A percentile compares a stretch with the other conserved stretches of the same genome.
Conservation (phyloP, 2,113 vertebrate genomes). For the Periophthalmus modestus region DNA sequence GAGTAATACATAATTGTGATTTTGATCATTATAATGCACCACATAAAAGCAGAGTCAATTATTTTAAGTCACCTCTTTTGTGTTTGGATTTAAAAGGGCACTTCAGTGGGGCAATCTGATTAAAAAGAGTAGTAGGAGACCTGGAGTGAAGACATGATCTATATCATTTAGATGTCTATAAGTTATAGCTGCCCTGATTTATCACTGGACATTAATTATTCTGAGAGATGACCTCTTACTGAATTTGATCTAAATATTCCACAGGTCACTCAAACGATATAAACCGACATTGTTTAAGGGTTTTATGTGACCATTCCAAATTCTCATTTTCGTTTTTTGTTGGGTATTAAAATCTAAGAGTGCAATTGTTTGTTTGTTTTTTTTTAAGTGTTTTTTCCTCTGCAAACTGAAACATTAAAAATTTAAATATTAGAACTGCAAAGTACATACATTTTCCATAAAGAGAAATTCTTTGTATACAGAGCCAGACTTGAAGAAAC, state of each 20-base stretch:
- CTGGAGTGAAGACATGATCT: constrained; percentile 68
- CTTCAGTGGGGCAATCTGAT: constrained; percentile 67
- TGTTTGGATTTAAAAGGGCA: constrained; percentile 74
- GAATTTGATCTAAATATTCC: constrained; percentile 69
- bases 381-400: neutral
- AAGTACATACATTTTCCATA: too few relatives aligned
- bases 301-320: neutral
- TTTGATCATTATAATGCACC: constrained; percentile 74
- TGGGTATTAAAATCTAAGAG: neutral
- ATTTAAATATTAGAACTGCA: too few relatives aligned
- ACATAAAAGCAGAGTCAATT: constrained; percentile 77
- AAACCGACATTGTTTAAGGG: neutral
- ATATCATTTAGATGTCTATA: constrained; percentile 74
- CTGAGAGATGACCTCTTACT: constrained; percentile 69
- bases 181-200: constrained; percentile 71
- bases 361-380: neutral
- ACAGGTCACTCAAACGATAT: constrained; percentile 36
- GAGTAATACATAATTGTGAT: constrained; percentile 65
- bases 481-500: constrained; percentile 96
- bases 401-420: too few relatives aligned
- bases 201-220: constrained; percentile 69
- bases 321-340: neutral
- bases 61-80: constrained; percentile 76
- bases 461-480: neutral
- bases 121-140: constrained; percentile 71